Percentiles rank a stretch among this genome's conserved stretches.
These are phyloP conservation scores for Idaea aversata DNA, from an alignment of 2,888 invertebrate species.

Conservation along the genomic window DNA sequence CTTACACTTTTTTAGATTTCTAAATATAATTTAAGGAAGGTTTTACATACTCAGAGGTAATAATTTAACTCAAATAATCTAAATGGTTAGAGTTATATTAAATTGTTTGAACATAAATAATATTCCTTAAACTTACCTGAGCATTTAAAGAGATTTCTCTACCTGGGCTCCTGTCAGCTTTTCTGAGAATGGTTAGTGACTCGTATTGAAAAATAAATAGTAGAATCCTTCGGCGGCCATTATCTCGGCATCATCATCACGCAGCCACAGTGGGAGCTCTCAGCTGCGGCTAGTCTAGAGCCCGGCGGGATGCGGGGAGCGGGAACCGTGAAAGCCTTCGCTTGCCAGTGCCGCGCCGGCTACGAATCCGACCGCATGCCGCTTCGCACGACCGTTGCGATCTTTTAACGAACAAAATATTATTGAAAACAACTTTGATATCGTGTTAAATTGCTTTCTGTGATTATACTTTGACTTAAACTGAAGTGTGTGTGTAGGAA, in stretches of 20 bases:
- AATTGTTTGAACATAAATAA: slow-evolving; percentile 5
- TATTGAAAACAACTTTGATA: slow-evolving; percentile 57
- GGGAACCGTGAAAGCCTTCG: slow-evolving; percentile 68
- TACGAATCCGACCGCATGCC: slow-evolving; percentile 64
- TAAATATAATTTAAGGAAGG: too few relatives aligned
- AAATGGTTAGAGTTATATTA: neutral
- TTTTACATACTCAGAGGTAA: too few relatives aligned
- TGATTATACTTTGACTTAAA: slow-evolving; percentile 26
- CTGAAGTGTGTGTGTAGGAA: slow-evolving; percentile 31
- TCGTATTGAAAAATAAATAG: slow-evolving; percentile 75
- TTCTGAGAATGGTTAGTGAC: slow-evolving; percentile 59
- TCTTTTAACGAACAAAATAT: slow-evolving; percentile 60
- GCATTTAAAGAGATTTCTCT: slow-evolving; percentile 27
- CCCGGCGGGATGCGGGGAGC: slow-evolving; percentile 45
- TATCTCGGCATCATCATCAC: slow-evolving; percentile 76
- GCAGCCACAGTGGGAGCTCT: slow-evolving; percentile 71
- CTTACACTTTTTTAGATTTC: too few relatives aligned
- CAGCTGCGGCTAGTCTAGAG: slow-evolving; percentile 52
- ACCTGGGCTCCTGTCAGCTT: slow-evolving; percentile 43
- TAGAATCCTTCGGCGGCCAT: slow-evolving; percentile 74
- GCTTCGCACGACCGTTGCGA: slow-evolving; percentile 40
- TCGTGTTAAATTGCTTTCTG: slow-evolving; percentile 39
- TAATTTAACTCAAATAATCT: neutral
- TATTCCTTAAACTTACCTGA: slow-evolving; percentile 5
- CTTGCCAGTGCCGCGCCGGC: slow-evolving; percentile 72